These are phyloP conservation scores for Drosophila pectinifera DNA, from an alignment of 1,140 invertebrate species.

Conservation along the genomic window DNA sequence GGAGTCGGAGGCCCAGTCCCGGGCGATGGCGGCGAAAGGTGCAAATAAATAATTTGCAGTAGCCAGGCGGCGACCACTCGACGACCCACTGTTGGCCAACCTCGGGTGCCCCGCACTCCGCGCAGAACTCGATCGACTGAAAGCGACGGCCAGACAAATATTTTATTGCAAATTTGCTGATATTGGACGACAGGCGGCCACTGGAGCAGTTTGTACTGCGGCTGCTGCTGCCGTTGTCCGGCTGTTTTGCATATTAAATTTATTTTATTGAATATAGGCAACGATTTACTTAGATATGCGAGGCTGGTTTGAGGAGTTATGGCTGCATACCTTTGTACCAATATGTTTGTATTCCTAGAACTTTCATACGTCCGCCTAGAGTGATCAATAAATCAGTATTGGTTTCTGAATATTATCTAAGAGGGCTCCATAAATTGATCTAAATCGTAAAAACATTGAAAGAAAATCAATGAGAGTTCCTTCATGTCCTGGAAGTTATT, in stretches of 20 bases:
- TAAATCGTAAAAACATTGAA: too few relatives aligned
- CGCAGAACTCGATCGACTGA: constrained; percentile 18
- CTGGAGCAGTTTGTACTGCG: constrained; percentile 50
- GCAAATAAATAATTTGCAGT: constrained; percentile 82
- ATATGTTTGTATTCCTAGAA: background rate
- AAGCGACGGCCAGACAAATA: constrained; percentile 74
- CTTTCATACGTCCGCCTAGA: too few relatives aligned
- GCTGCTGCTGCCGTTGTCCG: constrained; percentile 50
- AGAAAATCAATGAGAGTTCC: too few relatives aligned
- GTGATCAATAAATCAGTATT: background rate
- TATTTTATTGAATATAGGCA: constrained; percentile 79
- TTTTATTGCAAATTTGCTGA: constrained; percentile 83
- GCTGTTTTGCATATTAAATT: constrained; percentile 82
- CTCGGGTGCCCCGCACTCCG: constrained; percentile 9
- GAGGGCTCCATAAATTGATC: too few relatives aligned
- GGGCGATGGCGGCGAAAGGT: constrained; percentile 69
- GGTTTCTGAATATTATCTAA: too few relatives aligned
- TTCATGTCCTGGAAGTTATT: too few relatives aligned
- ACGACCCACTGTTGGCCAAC: constrained; percentile 62
- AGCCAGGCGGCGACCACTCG: constrained; percentile 51
- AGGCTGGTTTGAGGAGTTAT: constrained; percentile 38
- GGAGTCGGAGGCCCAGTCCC: background rate
- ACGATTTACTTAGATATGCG: constrained; percentile 58
- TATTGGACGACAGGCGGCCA: constrained; percentile 76
- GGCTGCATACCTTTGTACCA: background rate